Base-by-base conservation (phyloP, 2,113 vertebrate genomes). In the Mesitornis unicolor region DNA sequence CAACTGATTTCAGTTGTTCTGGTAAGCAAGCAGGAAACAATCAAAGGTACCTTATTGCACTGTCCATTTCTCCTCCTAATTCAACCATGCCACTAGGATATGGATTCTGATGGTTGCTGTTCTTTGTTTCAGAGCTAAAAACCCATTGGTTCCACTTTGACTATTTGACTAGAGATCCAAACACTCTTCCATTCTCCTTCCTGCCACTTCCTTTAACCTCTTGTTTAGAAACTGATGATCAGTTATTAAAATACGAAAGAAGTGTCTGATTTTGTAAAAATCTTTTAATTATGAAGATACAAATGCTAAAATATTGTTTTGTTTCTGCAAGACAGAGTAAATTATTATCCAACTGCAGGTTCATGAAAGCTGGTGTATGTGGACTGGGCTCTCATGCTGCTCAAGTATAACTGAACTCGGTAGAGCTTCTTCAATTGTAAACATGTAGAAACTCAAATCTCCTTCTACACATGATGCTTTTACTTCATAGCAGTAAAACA, bases 61-160 rank as follows among this genome's bases (percentile, higher is more conserved):
- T 81, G 50, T 36, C 28, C 4, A 6, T 53, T 74, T 87, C 10
- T 70, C 9, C 5, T 69, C 9, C 16, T 10, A 50, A 20, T 45
- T 13, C 3, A 1, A 11, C 15, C 14, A 10, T 13, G 28, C 2
- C 12, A 15, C 4, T 20, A 11, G 5, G 11, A 28, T 10, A 18
- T 47, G 25, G 21, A 33, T 77, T 75, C 43, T 43, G 22, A 15
- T 5, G 3, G 20, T 17, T 87, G 21, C 10, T 14, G 8, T 70
- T 80, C 10, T 63, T 43, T 48, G 8, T 45, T 86, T 81, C 68
- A 68, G 14, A 84, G 14, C 5, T 75, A 21, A 51, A 31, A 71
- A 47, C 2, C 3, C 8, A 48, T 22, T 1, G 1, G 3, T 45
- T 84, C 8, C 35, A 31, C 5, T 57, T 76, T 21, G 12, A 10